Evolutionary conservation across 2,113 vertebrate species (phyloP).

Genomic region (Rallus limicola): DNA sequence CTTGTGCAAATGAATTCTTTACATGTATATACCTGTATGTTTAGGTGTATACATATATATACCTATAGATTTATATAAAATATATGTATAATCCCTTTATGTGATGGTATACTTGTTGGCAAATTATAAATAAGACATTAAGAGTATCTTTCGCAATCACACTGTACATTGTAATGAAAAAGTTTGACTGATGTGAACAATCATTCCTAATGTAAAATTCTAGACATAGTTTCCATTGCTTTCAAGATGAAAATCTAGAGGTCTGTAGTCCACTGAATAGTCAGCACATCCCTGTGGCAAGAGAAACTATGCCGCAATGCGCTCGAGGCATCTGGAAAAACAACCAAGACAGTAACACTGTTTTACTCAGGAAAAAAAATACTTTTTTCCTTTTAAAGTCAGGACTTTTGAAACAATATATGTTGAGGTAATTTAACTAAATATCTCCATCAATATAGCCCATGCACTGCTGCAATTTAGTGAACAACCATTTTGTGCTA

Average conservation of each 20-base stretch:
- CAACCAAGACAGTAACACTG: not conserved
- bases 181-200: not conserved
- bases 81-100: not conserved
- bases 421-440: not conserved
- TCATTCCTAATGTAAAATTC: not conserved
- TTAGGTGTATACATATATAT: not conserved
- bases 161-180: not conserved
- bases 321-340: not conserved
- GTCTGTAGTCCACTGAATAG: not conserved
- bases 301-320: not conserved
- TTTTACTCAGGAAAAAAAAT: not conserved
- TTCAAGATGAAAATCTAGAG: not conserved
- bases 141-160: not conserved
- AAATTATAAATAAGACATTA: not conserved
- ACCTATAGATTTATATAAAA: not conserved
- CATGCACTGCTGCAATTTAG: not conserved
- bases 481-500: not conserved
- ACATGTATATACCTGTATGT: not conserved
- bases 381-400: not conserved
- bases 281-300: not conserved
- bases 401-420: not conserved
- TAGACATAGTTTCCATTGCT: not conserved
- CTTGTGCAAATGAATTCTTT: not conserved
- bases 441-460: not conserved
- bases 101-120: not conserved